phyloP scores from a whole-genome alignment of 1,140 invertebrate genomes.

The Aphelenchoides fujianensis region DNA sequence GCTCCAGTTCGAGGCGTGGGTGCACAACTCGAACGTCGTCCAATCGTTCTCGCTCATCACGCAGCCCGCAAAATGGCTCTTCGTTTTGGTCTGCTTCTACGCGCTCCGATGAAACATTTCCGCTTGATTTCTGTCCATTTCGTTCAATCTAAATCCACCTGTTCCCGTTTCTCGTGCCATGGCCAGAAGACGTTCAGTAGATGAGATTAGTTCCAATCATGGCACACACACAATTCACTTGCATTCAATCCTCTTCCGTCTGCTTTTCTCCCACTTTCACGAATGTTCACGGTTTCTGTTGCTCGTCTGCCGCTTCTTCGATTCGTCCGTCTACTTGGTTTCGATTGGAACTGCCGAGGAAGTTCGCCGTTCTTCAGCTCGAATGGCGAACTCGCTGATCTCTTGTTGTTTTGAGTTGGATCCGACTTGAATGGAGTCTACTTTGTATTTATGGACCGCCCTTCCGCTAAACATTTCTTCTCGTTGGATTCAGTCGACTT shows the following conservation, averaged over 20 bases:
- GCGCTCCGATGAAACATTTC: not conserved
- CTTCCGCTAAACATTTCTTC: no score
- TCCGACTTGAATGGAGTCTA: no score
- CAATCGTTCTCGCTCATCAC: not conserved
- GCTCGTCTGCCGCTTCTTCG: not conserved
- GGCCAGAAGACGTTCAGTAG: no score
- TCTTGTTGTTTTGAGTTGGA: not conserved
- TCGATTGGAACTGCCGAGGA: not conserved
- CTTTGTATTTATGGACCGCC: no score
- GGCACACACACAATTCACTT: no score
- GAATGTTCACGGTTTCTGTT: not conserved
- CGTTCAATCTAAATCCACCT: no score
- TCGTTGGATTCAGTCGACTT: no score
- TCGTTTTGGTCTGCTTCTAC: not conserved
- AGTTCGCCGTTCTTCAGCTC: not conserved
- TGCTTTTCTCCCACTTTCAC: not conserved
- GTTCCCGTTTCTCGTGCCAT: no score
- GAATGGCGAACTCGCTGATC: not conserved
- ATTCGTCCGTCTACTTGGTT: not conserved
- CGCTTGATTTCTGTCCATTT: not conserved
- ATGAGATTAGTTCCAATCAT: no score
- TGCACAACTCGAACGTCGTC: slow-evolving; percentile 8
- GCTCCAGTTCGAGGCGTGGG: slow-evolving; percentile 47
- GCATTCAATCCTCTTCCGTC: not conserved
- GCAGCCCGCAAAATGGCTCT: not conserved